These are phyloP conservation scores for Falco punctatus DNA, from an alignment of 2,113 vertebrate genomes.

Conservation along the genomic window DNA sequence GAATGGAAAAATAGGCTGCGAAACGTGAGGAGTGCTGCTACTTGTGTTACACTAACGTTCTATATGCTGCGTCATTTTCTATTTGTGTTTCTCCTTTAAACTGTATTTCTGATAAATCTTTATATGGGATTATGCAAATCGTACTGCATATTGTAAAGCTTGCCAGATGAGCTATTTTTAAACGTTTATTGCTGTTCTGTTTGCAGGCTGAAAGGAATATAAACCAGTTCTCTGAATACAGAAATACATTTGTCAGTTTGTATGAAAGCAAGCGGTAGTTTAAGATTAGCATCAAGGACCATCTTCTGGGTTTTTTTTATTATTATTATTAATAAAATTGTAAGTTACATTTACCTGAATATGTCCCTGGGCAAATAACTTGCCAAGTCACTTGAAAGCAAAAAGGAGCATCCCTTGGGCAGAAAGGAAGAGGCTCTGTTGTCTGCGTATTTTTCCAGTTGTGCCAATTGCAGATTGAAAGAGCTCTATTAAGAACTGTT, in stretches of 20 bases:
- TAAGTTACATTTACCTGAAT: background rate
- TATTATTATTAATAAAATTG: background rate
- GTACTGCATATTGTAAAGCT: background rate
- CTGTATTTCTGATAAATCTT: background rate
- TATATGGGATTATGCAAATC: background rate
- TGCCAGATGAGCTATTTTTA: slow-evolving; percentile 28
- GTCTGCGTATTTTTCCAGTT: background rate
- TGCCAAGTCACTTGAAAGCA: background rate
- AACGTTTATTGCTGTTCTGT: background rate
- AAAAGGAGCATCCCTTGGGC: background rate
- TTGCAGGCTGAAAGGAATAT: background rate
- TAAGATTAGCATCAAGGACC: background rate
- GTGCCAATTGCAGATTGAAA: background rate
- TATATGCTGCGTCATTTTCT: background rate
- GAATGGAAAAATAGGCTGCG: background rate
- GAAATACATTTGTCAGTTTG: background rate
- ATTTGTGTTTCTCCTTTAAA: background rate
- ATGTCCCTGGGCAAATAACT: background rate
- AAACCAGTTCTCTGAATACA: background rate
- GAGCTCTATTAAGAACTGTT: background rate
- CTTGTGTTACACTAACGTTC: background rate
- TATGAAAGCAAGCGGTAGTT: background rate
- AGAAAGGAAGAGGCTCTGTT: background rate
- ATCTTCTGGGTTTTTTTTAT: background rate
- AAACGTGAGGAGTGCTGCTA: background rate